Evolutionary conservation across 2,888 invertebrate species (phyloP).

Genomic region (Hyppa rectilinea): DNA sequence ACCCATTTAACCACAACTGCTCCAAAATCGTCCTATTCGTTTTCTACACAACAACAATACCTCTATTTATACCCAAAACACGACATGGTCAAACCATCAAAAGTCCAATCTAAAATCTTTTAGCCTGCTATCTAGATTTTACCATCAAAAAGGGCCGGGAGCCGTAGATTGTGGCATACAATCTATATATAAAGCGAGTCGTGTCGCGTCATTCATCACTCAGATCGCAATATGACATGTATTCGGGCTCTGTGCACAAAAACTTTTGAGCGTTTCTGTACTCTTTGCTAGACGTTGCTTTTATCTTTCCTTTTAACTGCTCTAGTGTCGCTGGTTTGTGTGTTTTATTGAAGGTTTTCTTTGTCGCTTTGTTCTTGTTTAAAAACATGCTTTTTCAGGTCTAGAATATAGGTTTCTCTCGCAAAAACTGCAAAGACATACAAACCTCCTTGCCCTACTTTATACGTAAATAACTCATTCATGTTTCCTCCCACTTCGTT

Average conservation of each 20-base stretch:
- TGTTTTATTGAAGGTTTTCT: conserved; percentile 10
- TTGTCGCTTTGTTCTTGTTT: not conserved
- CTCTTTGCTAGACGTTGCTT: conserved; percentile 47
- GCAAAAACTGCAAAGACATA: conserved; percentile 6
- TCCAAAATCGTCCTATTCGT: conserved; percentile 12
- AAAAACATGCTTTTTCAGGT: not conserved
- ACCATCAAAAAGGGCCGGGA: conserved; percentile 50
- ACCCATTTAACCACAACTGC: conserved; percentile 2
- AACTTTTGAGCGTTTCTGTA: conserved; percentile 45
- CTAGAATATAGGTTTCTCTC: not conserved
- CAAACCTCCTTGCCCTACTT: conserved; percentile 22
- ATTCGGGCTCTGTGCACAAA: conserved; percentile 48
- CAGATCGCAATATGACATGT: conserved; percentile 55
- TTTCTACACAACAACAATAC: conserved; percentile 25
- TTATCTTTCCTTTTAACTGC: conserved; percentile 14
- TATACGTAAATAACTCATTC: conserved; percentile 29
- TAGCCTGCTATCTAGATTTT: conserved; percentile 57
- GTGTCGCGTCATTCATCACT: conserved; percentile 58
- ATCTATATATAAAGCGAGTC: conserved; percentile 42
- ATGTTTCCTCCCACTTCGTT: conserved; percentile 10
- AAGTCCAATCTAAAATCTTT: conserved; percentile 58
- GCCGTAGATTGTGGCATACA: conserved; percentile 44
- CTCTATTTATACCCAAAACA: conserved; percentile 40
- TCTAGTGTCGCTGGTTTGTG: conserved; percentile 19
- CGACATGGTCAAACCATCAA: conserved; percentile 42